Percentiles rank a stretch among this genome's conserved stretches.
Evolutionary conservation across 1,140 invertebrate species (phyloP).

Genomic region (Drosophila punjabiensis): DNA sequence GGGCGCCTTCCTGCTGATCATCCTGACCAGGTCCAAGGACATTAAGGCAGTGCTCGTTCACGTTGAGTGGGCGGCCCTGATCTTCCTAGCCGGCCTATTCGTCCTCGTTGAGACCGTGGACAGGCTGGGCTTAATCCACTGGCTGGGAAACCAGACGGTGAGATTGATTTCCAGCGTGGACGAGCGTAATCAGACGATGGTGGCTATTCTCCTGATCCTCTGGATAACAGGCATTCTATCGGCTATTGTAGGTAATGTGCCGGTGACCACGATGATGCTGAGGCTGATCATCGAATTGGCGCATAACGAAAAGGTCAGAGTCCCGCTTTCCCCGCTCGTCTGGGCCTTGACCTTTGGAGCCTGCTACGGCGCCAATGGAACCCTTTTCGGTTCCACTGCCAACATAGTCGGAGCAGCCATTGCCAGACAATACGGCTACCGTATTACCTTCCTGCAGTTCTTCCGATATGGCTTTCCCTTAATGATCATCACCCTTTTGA

Average conservation of each 20-base stretch:
- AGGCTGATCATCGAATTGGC: background rate
- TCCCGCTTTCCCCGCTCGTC: background rate
- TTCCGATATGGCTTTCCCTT: background rate
- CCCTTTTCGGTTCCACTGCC: background rate
- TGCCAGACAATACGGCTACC: background rate
- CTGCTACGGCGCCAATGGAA: background rate
- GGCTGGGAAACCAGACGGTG: background rate
- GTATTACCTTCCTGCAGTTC: background rate
- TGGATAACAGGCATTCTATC: background rate
- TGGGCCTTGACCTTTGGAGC: background rate
- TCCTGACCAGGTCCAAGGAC: background rate
- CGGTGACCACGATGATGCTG: conserved; percentile 2
- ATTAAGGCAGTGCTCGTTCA: background rate
- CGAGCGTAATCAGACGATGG: background rate
- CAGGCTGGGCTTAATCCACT: background rate
- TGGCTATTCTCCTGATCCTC: background rate
- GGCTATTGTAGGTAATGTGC: background rate
- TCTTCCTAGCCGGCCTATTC: background rate
- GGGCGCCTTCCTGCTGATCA: background rate
- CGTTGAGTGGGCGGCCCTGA: background rate
- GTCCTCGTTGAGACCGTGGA: background rate
- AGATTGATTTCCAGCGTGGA: background rate
- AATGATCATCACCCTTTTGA: background rate
- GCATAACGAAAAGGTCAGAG: background rate
- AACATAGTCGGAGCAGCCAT: background rate